phyloP scores from a whole-genome alignment of 2,888 invertebrate species.

The Cheilosia vernalis region DNA sequence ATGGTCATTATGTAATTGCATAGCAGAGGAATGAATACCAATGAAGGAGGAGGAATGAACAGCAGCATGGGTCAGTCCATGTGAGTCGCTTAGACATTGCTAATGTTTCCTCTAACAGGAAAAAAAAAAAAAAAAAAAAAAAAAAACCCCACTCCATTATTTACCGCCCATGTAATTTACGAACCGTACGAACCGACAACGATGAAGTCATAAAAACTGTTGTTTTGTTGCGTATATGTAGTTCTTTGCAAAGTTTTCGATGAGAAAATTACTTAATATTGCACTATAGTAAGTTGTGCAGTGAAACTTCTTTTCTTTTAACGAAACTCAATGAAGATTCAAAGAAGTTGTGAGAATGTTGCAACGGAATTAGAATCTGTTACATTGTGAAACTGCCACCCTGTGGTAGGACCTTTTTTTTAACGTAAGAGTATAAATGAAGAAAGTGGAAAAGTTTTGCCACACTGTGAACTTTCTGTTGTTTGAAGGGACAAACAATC shows the following conservation, averaged over 20 bases:
- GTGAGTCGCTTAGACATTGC: conserved; percentile 41
- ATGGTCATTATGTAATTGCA: conserved; percentile 72
- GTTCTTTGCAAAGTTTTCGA: conserved; percentile 48
- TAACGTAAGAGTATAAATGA: too few relatives aligned
- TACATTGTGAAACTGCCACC: not conserved
- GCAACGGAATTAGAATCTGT: conserved; percentile 2
- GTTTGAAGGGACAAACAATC: too few relatives aligned
- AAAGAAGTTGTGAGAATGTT: conserved; percentile 8
- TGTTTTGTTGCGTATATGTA: conserved; percentile 49
- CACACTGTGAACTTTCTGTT: too few relatives aligned
- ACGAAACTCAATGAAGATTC: conserved; percentile 29
- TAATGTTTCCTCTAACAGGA: conserved; percentile 58
- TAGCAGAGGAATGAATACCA: conserved; percentile 49
- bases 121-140: not conserved
- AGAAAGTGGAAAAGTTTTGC: too few relatives aligned
- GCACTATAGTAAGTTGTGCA: conserved; percentile 31
- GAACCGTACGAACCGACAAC: conserved; percentile 36
- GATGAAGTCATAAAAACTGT: conserved; percentile 69
- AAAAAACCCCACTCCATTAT: conserved; percentile 35
- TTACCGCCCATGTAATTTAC: conserved; percentile 65
- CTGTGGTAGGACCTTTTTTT: too few relatives aligned
- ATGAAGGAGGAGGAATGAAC: conserved; percentile 26
- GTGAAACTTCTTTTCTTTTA: conserved; percentile 4
- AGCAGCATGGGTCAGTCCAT: conserved; percentile 10
- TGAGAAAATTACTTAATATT: conserved; percentile 68